phyloP scores from a whole-genome alignment of 2,888 invertebrate species.

The Andrena flavipes region DNA sequence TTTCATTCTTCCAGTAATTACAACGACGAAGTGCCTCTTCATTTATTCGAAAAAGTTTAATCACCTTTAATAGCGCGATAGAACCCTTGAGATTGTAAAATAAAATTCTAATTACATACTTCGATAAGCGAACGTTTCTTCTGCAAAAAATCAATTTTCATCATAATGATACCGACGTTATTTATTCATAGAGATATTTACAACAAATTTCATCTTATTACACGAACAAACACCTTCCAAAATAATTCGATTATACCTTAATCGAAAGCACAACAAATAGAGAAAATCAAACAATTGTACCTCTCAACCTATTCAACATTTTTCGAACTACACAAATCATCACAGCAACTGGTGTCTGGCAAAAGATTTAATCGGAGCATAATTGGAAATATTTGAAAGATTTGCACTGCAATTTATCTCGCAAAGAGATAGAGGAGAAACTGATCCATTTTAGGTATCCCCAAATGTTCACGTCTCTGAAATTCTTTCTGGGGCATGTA shows the following conservation, averaged over 20 bases:
- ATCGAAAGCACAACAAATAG: too few relatives aligned
- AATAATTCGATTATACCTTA: too few relatives aligned
- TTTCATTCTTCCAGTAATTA: constrained; percentile 36
- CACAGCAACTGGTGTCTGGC: too few relatives aligned
- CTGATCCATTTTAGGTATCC: background rate
- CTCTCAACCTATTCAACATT: too few relatives aligned
- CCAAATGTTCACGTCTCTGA: background rate
- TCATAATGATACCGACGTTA: background rate
- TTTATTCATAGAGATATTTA: background rate
- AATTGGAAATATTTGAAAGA: background rate
- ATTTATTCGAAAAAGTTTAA: constrained; percentile 41
- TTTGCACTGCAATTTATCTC: background rate
- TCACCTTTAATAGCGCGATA: background rate
- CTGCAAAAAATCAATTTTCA: background rate
- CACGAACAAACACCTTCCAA: background rate
- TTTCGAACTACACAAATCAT: too few relatives aligned
- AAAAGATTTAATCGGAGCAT: too few relatives aligned
- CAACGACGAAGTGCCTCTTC: constrained; percentile 3
- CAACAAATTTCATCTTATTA: background rate
- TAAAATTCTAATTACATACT: background rate
- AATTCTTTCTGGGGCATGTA: constrained; percentile 7
- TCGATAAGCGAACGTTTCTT: constrained; percentile 8
- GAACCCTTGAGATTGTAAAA: background rate
- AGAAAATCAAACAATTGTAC: too few relatives aligned
- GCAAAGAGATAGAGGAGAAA: background rate